phyloP scores from a whole-genome alignment of 2,888 invertebrate genomes.

The Tineola bisselliella region DNA sequence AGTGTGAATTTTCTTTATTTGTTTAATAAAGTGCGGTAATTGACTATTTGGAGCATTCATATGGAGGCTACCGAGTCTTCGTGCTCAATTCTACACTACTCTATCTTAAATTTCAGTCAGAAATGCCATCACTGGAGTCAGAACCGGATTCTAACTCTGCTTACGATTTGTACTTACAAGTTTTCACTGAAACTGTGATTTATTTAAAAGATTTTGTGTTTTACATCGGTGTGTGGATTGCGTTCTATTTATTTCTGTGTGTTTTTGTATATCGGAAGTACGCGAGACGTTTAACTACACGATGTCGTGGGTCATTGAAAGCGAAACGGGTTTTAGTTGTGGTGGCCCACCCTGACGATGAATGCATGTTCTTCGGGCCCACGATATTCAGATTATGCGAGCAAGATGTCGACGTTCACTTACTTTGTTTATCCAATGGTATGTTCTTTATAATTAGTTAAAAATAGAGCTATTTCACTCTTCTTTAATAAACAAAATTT shows the following conservation, averaged over 20 bases:
- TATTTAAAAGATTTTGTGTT: slow-evolving; percentile 51
- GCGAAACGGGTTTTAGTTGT: slow-evolving; percentile 79
- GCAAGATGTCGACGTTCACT: slow-evolving; percentile 74
- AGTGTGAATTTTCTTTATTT: background rate
- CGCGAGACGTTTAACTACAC: slow-evolving; percentile 54
- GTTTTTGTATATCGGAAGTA: slow-evolving; percentile 63
- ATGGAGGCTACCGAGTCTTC: background rate
- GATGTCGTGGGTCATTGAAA: slow-evolving; percentile 58
- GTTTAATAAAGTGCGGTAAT: background rate
- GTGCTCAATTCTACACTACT: background rate
- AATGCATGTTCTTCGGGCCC: slow-evolving; percentile 99
- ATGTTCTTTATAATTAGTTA: background rate
- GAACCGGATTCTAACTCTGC: slow-evolving; percentile 36
- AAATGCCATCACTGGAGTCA: slow-evolving; percentile 44
- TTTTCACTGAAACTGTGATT: slow-evolving; percentile 41
- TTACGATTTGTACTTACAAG: slow-evolving; percentile 43
- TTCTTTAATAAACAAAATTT: too few relatives aligned
- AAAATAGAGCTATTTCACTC: too few relatives aligned
- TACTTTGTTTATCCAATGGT: slow-evolving; percentile 90
- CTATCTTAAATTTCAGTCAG: slow-evolving; percentile 32
- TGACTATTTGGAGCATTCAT: background rate
- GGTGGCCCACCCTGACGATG: slow-evolving; percentile 97
- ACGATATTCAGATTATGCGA: slow-evolving; percentile 77
- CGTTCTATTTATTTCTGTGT: slow-evolving; percentile 54
- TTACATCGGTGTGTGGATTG: slow-evolving; percentile 65